A percentile compares a stretch with the other conserved stretches of the same genome.
These are phyloP conservation scores for Haplotaxodon microlepis DNA, from an alignment of 2,113 vertebrate genomes.

Conservation along the genomic window DNA sequence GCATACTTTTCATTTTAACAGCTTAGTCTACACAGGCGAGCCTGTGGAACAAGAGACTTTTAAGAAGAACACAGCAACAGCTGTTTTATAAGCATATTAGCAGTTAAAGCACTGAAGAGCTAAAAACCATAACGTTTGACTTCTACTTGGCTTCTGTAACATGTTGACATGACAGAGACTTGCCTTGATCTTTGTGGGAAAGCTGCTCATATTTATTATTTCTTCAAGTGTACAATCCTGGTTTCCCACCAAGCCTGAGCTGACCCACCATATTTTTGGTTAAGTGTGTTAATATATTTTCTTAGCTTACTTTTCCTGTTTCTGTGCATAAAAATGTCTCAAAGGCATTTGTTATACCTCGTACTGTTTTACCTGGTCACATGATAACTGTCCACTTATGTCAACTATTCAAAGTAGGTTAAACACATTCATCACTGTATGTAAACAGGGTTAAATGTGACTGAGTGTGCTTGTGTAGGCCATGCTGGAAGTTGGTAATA, in stretches of 20 bases:
- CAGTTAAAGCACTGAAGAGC: not conserved
- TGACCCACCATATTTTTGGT: accelerated
- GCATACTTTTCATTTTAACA: not conserved
- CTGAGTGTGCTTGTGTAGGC: not conserved
- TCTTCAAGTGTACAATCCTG: not conserved
- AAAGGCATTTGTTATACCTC: not conserved
- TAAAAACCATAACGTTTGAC: not conserved
- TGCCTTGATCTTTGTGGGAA: not conserved
- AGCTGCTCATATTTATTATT: not conserved
- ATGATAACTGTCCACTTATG: not conserved
- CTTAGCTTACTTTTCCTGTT: not conserved
- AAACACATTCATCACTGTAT: not conserved
- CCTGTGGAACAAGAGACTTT: not conserved
- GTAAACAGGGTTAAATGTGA: not conserved
- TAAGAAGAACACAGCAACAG: not conserved
- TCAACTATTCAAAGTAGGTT: not conserved
- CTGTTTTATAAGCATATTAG: not conserved
- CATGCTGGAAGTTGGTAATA: not conserved
- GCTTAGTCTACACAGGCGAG: not conserved
- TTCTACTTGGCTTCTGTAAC: not conserved
- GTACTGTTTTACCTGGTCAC: not conserved
- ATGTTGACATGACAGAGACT: not conserved
- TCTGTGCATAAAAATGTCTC: not conserved
- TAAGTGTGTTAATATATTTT: not conserved
- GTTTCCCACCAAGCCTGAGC: not conserved